Evolutionary conservation across 1,140 invertebrate genomes (phyloP).

Genomic region (Pseudomyrmex concolor): DNA sequence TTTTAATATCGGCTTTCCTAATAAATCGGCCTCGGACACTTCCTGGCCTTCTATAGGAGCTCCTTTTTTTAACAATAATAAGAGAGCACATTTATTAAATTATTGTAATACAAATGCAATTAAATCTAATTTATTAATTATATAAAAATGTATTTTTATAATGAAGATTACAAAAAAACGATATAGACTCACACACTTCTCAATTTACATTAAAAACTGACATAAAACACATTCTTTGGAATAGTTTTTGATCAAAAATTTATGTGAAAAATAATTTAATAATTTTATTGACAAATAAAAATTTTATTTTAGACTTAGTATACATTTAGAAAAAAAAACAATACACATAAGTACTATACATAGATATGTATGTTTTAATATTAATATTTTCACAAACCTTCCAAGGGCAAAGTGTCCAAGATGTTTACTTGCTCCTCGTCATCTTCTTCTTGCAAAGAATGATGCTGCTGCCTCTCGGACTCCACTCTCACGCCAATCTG

Average conservation of each 20-base stretch:
- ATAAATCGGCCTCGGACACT: constrained; percentile 81
- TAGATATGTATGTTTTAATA: background rate
- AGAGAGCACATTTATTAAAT: constrained; percentile 2
- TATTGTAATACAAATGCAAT: constrained; percentile 21
- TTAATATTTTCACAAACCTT: constrained; percentile 74
- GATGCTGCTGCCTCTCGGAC: constrained; percentile 73
- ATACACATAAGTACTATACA: background rate
- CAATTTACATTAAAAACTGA: background rate
- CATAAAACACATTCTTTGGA: background rate
- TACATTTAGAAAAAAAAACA: background rate
- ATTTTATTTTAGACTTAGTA: background rate
- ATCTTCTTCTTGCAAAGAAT: constrained; percentile 74
- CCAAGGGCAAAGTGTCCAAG: constrained; percentile 83
- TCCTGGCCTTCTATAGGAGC: constrained; percentile 83
- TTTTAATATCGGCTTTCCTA: constrained; percentile 80
- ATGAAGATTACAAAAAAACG: constrained; percentile 1
- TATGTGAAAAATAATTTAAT: constrained; percentile 6
- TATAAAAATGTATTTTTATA: constrained; percentile 10
- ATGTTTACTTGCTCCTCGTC: constrained; percentile 82
- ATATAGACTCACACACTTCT: background rate
- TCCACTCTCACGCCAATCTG: constrained; percentile 83
- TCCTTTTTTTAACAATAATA: constrained; percentile 68
- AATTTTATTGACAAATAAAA: background rate
- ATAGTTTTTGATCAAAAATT: background rate
- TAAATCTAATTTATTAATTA: background rate